Evolutionary conservation across 1,140 invertebrate species (phyloP).

Genomic region (Telenomus remus): DNA sequence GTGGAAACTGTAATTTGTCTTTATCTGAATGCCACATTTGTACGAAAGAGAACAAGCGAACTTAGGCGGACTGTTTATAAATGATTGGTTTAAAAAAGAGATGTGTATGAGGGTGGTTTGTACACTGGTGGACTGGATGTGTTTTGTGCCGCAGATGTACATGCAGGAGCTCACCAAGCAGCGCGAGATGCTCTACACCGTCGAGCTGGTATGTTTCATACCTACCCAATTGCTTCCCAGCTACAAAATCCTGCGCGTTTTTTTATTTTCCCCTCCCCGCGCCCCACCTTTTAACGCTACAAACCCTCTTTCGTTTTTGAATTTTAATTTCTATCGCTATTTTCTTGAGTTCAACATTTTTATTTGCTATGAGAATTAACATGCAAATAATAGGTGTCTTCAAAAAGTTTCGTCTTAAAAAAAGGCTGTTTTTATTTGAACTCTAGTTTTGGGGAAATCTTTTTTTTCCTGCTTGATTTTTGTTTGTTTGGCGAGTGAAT

Average conservation of each 20-base stretch:
- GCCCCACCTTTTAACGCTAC: neutral
- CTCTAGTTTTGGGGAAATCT: too few relatives aligned
- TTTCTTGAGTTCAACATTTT: conserved; percentile 14
- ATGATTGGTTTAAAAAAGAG: conserved; percentile 37
- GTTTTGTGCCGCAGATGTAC: conserved; percentile 83
- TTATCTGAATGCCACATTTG: conserved; percentile 47
- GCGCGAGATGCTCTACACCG: conserved; percentile 88
- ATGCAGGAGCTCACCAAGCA: conserved; percentile 92
- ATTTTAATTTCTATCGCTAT: conserved; percentile 8
- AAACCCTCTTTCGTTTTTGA: conserved; percentile 9
- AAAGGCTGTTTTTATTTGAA: too few relatives aligned
- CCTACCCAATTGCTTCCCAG: conserved; percentile 69
- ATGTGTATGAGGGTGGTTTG: conserved; percentile 67
- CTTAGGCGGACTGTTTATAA: conserved; percentile 19
- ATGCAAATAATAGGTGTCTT: too few relatives aligned
- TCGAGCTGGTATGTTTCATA: conserved; percentile 85
- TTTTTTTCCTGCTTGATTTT: too few relatives aligned
- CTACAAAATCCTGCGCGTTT: conserved; percentile 50
- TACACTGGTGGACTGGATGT: conserved; percentile 75
- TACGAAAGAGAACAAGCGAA: conserved; percentile 48
- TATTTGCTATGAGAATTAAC: neutral
- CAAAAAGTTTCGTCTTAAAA: too few relatives aligned
- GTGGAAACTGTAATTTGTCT: conserved; percentile 26
- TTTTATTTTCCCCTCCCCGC: conserved; percentile 22
- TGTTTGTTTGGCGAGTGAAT: too few relatives aligned